Conservation (phyloP, 2,797 vertebrate species). For the Gymnodraco acuticeps region DNA sequence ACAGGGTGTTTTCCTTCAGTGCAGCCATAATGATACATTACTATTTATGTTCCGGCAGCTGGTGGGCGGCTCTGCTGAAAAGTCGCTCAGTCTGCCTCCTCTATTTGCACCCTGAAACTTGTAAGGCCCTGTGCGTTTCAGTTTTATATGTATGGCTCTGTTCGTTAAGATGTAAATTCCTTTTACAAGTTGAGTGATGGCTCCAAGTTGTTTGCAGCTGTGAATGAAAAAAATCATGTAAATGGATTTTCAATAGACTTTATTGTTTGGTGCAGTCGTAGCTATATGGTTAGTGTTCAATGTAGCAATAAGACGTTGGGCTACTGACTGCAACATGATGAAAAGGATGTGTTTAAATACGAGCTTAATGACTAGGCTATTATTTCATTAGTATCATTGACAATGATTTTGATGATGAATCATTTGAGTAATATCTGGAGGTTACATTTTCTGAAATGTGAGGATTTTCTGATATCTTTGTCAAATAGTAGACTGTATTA, state of each 20-base stretch:
- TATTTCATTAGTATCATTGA: conserved; percentile 10
- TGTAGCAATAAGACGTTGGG: conserved; percentile 12
- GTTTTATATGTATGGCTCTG: conserved; percentile 70
- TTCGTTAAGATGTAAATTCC: conserved; percentile 73
- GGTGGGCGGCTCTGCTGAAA: conserved; percentile 83
- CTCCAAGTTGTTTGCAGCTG: conserved; percentile 32
- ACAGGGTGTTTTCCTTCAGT: conserved; percentile 86
- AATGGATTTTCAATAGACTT: conserved; percentile 28
- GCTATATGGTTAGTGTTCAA: conserved; percentile 23
- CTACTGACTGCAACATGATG: conserved; percentile 21
- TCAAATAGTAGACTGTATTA: not conserved
- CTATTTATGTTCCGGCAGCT: conserved; percentile 88
- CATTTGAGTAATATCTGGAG: not conserved
- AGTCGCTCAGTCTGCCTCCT: conserved; percentile 81
- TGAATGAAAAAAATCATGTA: conserved; percentile 45
- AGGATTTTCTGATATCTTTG: conserved; percentile 3
- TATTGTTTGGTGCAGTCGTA: conserved; percentile 13
- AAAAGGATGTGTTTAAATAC: conserved; percentile 32
- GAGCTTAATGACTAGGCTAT: not conserved
- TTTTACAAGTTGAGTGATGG: conserved; percentile 61
- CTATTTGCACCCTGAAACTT: conserved; percentile 78
- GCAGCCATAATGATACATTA: conserved; percentile 87
- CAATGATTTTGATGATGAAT: not conserved
- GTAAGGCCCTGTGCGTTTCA: conserved; percentile 63
- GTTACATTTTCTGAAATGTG: not conserved